Base-by-base conservation (phyloP, 2,113 vertebrate genomes). In the Gnathonemus longibarbis region DNA sequence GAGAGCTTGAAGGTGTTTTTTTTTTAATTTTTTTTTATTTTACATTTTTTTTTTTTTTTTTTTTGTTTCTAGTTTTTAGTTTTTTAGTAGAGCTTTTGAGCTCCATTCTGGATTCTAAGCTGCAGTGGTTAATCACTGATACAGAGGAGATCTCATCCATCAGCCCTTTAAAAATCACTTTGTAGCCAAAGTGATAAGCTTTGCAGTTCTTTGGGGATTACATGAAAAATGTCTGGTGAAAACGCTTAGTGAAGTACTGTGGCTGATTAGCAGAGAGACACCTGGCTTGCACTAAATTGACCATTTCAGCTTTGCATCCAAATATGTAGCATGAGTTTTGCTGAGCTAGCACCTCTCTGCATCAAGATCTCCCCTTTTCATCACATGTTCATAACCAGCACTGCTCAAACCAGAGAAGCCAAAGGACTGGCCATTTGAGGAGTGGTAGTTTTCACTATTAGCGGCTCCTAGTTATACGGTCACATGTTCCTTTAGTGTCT, bases 1-100 rank as follows among this genome's bases (percentile, higher is more conserved):
- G 98, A 99, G 93, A 99, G 96, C 94, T 94, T 99, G 89, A 99
- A 99, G 98, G 98, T 99, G 95, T 94, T 94, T 95, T 92, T 21
- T 93, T 93, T 83, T 92, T 0, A 35, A 35, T 91, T 91, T 88
- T 91, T 88, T 46, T 94, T 94, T 95, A 3, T 92, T 42, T 91
- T 93, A 66, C 92, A 3, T 91, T 91, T 88, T 49, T 92, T 46
- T 31, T 52, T 86, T 56, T 46, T 49, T 46, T 31, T 52, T 86
- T 56, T 46, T 49, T 62, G 48, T 66, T 62, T 10, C 24, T 58
- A n/a, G 56, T 89, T 62, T 15, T 84, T n/a, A 6, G 49, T 56
- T 89, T 74, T 15, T 84, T n/a, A 6, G 42, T 15, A 70, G 86
- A 91, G 6, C 48, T 88, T 45, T 91, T 92, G 35, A 90, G 46